Conservation (phyloP, 1,140 invertebrate genomes). For the Calliopsis andreniformis region DNA sequence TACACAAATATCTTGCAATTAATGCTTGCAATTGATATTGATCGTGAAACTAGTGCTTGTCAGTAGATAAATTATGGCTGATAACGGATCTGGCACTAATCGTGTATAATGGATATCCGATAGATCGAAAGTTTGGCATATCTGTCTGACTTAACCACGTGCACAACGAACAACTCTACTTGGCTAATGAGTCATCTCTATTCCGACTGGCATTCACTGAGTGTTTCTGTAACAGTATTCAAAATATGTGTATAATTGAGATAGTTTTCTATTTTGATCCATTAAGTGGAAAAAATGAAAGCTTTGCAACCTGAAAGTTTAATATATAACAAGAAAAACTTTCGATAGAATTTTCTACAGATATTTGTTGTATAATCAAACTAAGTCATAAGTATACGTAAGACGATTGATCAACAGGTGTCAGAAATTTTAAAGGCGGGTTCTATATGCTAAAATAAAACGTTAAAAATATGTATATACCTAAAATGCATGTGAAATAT, state of each 20-base stretch:
- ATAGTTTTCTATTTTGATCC: background rate
- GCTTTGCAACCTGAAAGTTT: no score
- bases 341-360: no score
- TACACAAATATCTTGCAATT: background rate
- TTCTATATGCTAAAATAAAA: no score
- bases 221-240: conserved; percentile 2
- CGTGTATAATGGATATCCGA: conserved; percentile 53
- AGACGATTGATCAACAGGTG: no score
- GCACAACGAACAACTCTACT: conserved; percentile 20
- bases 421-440: no score
- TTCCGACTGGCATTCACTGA: background rate
- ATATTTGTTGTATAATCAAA: no score
- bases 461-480: no score
- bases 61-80: conserved; percentile 45
- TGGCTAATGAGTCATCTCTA: conserved; percentile 36
- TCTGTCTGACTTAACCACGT: conserved; percentile 52
- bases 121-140: conserved; percentile 51
- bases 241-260: no score
- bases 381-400: no score
- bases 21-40: conserved; percentile 8
- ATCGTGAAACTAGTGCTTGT: conserved; percentile 19
- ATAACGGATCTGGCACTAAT: conserved; percentile 37
- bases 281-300: no score
- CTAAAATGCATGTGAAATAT: no score
- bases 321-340: no score